phyloP scores from a whole-genome alignment of 2,113 vertebrate genomes.

The Albula glossodonta region DNA sequence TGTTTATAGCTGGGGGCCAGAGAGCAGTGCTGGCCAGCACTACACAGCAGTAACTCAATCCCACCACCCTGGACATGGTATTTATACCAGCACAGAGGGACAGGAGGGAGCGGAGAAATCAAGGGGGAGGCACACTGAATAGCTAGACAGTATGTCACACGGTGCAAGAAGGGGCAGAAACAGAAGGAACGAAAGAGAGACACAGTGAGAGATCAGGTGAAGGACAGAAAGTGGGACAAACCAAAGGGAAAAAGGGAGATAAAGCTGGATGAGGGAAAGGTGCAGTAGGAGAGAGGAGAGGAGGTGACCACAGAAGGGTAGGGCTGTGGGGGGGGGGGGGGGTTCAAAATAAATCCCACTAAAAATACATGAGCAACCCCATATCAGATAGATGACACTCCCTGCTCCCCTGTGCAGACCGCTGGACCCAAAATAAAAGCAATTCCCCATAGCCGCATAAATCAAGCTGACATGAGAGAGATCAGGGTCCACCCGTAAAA shows the following conservation, averaged over 20 bases:
- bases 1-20: slow-evolving; percentile 60
- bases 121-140: neutral
- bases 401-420: slow-evolving; percentile 34
- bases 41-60: slow-evolving; percentile 56
- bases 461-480: slow-evolving; percentile 58
- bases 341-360: slow-evolving; percentile 52
- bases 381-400: slow-evolving; percentile 65
- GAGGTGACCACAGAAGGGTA: neutral
- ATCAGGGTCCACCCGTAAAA: slow-evolving; percentile 46
- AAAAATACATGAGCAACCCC: slow-evolving; percentile 56
- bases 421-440: slow-evolving; percentile 68
- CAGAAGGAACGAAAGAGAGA: slow-evolving; percentile 15
- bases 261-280: neutral
- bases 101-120: slow-evolving; percentile 30
- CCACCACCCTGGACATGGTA: slow-evolving; percentile 51
- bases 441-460: slow-evolving; percentile 59
- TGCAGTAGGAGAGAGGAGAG: slow-evolving; percentile 14
- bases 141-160: slow-evolving; percentile 16
- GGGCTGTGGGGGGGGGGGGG: neutral
- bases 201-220: slow-evolving; percentile 15
- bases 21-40: slow-evolving; percentile 50
- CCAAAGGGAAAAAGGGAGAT: neutral
- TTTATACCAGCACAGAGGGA: slow-evolving; percentile 63
- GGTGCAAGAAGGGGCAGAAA: slow-evolving; percentile 9
- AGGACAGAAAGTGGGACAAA: neutral